Percentiles rank a stretch among this genome's conserved stretches.
Conservation (phyloP, 2,797 vertebrate species). For the Malurus splendens region DNA sequence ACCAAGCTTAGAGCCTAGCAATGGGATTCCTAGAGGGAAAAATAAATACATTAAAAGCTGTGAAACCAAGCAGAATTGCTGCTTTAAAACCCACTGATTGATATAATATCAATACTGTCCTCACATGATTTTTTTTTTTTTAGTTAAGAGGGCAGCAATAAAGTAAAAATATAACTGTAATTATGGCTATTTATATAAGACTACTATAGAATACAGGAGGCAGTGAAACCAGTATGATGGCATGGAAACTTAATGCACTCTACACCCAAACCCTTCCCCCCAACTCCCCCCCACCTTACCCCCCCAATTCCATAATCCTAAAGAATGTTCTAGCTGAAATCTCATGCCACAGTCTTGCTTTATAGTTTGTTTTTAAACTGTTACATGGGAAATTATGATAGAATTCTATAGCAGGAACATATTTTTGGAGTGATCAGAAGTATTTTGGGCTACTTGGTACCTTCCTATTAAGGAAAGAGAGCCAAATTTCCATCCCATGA, state of each 20-base stretch:
- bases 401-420: constrained; percentile 14
- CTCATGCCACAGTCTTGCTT: background rate
- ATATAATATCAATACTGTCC: background rate
- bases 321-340: background rate
- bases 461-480: constrained; percentile 26
- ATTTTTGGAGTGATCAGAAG: constrained; percentile 20
- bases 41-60: background rate
- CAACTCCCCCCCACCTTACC: too few relatives aligned
- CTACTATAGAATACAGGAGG: background rate
- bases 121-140: background rate
- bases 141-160: background rate
- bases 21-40: background rate
- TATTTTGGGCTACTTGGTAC: background rate
- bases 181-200: background rate
- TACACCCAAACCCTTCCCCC: rapidly evolving
- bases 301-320: background rate
- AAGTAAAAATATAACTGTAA: background rate
- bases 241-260: background rate
- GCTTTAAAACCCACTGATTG: background rate
- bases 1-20: background rate
- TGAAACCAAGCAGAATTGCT: background rate
- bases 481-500: background rate
- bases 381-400: background rate
- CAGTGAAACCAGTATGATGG: background rate
- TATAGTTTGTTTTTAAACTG: constrained; percentile 18